Conservation (phyloP, 2,797 vertebrate genomes). For the Leptatherina wallacei region DNA sequence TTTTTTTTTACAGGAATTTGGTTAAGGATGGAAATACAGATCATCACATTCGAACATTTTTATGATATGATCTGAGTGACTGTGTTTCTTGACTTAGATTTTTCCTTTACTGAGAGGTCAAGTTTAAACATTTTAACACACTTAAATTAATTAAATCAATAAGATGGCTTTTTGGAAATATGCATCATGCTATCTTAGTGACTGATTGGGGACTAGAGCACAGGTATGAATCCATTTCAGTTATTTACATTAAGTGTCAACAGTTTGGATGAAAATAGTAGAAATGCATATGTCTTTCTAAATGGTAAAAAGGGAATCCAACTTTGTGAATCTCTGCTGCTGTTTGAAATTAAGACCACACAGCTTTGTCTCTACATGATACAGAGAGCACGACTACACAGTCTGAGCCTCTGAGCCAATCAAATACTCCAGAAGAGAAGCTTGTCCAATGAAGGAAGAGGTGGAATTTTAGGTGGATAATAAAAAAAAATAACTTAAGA, state of each 20-base stretch:
- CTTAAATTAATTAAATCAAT: too few relatives aligned
- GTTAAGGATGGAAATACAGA: neutral
- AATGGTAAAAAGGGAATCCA: constrained; percentile 12
- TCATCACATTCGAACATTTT: constrained; percentile 30
- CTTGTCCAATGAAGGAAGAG: constrained; percentile 50
- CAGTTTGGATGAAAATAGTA: constrained; percentile 14
- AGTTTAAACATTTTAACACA: constrained; percentile 18
- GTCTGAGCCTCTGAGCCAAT: constrained; percentile 55
- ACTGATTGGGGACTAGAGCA: constrained; percentile 40
- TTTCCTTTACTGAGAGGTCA: constrained; percentile 17
- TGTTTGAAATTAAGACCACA: constrained; percentile 40
- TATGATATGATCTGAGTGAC: constrained; percentile 8
- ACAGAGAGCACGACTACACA: constrained; percentile 48
- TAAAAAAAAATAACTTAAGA: constrained; percentile 35
- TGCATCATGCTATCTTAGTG: constrained; percentile 28
- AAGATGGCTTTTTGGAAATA: constrained; percentile 7
- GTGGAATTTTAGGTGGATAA: constrained; percentile 31
- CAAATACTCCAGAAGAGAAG: constrained; percentile 33
- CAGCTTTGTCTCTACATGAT: constrained; percentile 45
- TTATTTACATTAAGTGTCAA: constrained; percentile 36
- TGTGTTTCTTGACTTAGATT: constrained; percentile 17
- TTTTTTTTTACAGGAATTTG: constrained; percentile 17
- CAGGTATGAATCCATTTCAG: constrained; percentile 39
- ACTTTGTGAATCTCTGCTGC: constrained; percentile 7
- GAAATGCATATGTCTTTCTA: neutral